Evolutionary conservation across 2,888 invertebrate genomes (phyloP).

Genomic region (Noctua fimbriata): DNA sequence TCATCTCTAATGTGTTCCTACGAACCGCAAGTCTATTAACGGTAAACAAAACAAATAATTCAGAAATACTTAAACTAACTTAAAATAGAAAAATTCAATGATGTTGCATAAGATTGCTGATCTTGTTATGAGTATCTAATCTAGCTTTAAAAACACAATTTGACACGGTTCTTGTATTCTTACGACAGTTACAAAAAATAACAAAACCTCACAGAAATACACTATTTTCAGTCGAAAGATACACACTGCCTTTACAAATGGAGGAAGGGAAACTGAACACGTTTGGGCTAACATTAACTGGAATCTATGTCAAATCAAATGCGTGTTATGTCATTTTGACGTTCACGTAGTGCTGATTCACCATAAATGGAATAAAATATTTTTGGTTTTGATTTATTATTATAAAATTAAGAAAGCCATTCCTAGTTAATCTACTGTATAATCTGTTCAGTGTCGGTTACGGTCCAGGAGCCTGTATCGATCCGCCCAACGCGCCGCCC

Average conservation of each 20-base stretch:
- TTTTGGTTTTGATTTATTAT: neutral
- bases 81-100: neutral
- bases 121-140: neutral
- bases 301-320: neutral
- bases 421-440: slow-evolving; percentile 30
- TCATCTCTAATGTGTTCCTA: neutral
- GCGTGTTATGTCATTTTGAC: neutral
- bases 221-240: neutral
- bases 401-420: neutral
- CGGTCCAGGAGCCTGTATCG: slow-evolving; percentile 53
- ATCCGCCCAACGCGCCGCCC: slow-evolving; percentile 41
- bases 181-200: neutral
- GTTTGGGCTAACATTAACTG: neutral
- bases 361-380: neutral
- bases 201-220: neutral
- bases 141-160: neutral
- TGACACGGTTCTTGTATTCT: neutral
- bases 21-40: slow-evolving; percentile 4
- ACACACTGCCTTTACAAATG: neutral
- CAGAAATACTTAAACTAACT: neutral
- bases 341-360: neutral
- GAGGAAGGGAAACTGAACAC: neutral
- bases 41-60: neutral
- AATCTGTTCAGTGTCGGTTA: slow-evolving; percentile 8
- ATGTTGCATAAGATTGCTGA: neutral